phyloP scores from a whole-genome alignment of 2,888 invertebrate species.

The Polyploca ridens region DNA sequence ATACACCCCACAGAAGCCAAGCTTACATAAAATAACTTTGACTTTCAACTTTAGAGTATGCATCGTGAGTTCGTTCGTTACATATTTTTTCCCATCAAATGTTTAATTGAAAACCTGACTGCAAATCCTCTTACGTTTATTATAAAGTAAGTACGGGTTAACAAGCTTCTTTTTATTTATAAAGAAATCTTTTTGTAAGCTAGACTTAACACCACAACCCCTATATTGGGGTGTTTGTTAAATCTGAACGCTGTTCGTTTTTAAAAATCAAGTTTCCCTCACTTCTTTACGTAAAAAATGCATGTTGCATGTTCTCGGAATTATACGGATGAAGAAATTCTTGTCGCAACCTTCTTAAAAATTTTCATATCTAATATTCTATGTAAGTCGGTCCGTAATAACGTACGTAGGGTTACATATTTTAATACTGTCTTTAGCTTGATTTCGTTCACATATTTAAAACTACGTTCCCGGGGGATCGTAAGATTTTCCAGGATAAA shows the following conservation, averaged over 20 bases:
- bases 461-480: too few relatives aligned
- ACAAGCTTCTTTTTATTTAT: not conserved
- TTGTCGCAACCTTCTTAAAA: not conserved
- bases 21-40: too few relatives aligned
- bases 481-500: too few relatives aligned
- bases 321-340: not conserved
- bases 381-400: not conserved
- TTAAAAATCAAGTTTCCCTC: not conserved
- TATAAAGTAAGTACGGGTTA: not conserved
- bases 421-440: too few relatives aligned
- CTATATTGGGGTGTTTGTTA: not conserved
- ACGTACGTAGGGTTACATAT: too few relatives aligned
- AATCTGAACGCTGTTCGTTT: not conserved
- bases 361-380: not conserved
- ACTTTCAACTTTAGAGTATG: too few relatives aligned
- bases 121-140: not conserved
- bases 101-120: too few relatives aligned
- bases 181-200: not conserved
- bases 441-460: too few relatives aligned
- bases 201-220: not conserved
- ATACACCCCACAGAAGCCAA: too few relatives aligned
- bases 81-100: too few relatives aligned
- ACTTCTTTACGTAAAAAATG: not conserved
- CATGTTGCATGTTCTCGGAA: not conserved
- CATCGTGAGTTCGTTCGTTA: too few relatives aligned